phyloP scores from a whole-genome alignment of 2,888 invertebrate species.

The Plusia festucae region DNA sequence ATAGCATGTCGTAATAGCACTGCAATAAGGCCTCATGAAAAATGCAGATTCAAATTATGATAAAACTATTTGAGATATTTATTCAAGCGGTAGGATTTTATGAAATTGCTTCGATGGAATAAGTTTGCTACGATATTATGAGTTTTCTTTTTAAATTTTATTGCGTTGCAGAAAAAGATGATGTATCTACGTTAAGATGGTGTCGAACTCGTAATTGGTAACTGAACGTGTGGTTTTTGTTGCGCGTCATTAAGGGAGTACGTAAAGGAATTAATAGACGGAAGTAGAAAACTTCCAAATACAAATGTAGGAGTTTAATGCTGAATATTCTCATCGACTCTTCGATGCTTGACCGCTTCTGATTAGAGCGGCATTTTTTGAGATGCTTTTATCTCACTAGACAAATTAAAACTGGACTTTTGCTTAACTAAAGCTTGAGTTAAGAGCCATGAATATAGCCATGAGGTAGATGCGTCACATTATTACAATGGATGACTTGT shows the following conservation, averaged over 20 bases:
- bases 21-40: constrained; percentile 37
- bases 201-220: constrained; percentile 36
- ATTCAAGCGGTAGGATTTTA: constrained; percentile 38
- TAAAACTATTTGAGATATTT: constrained; percentile 46
- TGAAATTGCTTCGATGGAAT: constrained; percentile 42
- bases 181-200: constrained; percentile 29
- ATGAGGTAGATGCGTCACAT: constrained; percentile 56
- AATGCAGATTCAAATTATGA: constrained; percentile 44
- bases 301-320: background rate
- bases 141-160: constrained; percentile 35
- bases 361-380: background rate
- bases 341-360: no score
- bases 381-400: constrained; percentile 13
- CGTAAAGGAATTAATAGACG: background rate
- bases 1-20: constrained; percentile 30
- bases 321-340: no score
- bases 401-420: constrained; percentile 28
- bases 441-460: constrained; percentile 47
- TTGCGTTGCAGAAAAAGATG: constrained; percentile 34
- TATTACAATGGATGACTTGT: constrained; percentile 60
- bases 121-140: constrained; percentile 39
- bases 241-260: background rate
- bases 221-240: constrained; percentile 13
- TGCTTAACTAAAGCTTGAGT: constrained; percentile 36
- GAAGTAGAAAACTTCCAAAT: background rate